These are phyloP conservation scores for Lycophotia porphyrea DNA, from an alignment of 2,888 invertebrate species.

Conservation along the genomic window DNA sequence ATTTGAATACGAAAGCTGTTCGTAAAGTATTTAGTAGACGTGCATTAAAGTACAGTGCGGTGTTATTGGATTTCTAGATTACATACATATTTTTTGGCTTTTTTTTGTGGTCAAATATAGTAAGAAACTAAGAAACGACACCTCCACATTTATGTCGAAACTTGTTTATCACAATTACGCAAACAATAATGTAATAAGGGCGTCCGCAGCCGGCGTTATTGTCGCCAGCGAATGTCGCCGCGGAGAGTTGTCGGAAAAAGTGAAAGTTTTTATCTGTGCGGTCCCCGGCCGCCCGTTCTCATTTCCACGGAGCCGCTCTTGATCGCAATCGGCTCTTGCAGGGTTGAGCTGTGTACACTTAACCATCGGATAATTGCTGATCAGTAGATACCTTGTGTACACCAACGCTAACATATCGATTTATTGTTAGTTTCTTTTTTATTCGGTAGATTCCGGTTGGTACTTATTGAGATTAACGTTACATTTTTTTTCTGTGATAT, in stretches of 20 bases:
- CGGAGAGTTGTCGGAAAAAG: constrained; percentile 86
- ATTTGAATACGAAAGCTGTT: constrained; percentile 19
- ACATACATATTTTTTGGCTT: constrained; percentile 37
- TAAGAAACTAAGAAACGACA: constrained; percentile 61
- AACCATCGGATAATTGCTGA: constrained; percentile 76
- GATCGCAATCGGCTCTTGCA: constrained; percentile 82
- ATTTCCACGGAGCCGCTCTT: constrained; percentile 85
- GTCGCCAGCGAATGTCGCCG: constrained; percentile 82
- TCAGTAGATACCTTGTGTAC: constrained; percentile 64
- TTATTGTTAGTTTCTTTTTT: constrained; percentile 51
- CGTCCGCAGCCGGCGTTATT: constrained; percentile 83
- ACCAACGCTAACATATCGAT: constrained; percentile 58
- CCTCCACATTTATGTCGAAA: constrained; percentile 73
- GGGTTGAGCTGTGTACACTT: constrained; percentile 77
- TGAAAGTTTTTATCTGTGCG: constrained; percentile 88
- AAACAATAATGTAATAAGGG: constrained; percentile 85
- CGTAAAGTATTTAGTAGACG: constrained; percentile 28
- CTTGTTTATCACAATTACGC: constrained; percentile 83
- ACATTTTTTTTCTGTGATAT: background rate
- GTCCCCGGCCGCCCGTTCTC: constrained; percentile 86
- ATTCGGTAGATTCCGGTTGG: background rate
- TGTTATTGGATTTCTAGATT: constrained; percentile 39
- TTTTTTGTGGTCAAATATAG: constrained; percentile 55
- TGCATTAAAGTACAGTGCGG: constrained; percentile 12
- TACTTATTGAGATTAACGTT: background rate